Conservation (phyloP, 2,888 invertebrate genomes). For the Drosophila diplacantha region DNA sequence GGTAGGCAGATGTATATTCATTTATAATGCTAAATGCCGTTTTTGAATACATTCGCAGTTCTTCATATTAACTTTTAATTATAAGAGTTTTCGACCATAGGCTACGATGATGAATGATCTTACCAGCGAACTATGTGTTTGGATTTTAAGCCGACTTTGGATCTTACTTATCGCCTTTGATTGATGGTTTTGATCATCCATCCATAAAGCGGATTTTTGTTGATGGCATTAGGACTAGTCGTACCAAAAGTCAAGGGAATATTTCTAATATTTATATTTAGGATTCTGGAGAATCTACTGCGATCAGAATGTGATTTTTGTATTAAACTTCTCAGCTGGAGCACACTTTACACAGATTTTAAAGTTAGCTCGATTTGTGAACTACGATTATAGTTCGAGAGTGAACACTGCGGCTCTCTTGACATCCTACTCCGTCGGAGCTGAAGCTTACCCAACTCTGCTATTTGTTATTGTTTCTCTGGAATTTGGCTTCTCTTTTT, state of each 20-base stretch:
- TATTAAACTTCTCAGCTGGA: background rate
- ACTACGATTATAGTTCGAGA: background rate
- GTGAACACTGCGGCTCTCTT: slow-evolving; percentile 22
- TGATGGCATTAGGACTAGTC: background rate
- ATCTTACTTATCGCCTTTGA: background rate
- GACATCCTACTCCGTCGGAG: slow-evolving; percentile 27
- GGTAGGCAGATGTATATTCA: background rate
- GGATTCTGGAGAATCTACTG: background rate
- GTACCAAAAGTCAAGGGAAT: background rate
- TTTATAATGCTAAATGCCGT: background rate
- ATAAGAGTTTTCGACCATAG: background rate
- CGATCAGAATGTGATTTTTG: background rate
- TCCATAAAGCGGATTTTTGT: background rate
- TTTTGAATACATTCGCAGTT: background rate
- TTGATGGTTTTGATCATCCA: background rate
- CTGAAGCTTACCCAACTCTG: slow-evolving; percentile 43
- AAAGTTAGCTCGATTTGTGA: background rate
- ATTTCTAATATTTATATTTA: background rate
- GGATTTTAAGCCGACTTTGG: background rate
- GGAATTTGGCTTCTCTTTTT: slow-evolving; percentile 74
- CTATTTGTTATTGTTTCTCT: slow-evolving; percentile 71
- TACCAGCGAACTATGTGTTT: background rate
- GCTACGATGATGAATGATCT: background rate
- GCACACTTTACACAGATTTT: background rate
- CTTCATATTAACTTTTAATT: background rate